Conservation (phyloP, 2,888 invertebrate genomes). For the Pharmacophagus antenor region DNA sequence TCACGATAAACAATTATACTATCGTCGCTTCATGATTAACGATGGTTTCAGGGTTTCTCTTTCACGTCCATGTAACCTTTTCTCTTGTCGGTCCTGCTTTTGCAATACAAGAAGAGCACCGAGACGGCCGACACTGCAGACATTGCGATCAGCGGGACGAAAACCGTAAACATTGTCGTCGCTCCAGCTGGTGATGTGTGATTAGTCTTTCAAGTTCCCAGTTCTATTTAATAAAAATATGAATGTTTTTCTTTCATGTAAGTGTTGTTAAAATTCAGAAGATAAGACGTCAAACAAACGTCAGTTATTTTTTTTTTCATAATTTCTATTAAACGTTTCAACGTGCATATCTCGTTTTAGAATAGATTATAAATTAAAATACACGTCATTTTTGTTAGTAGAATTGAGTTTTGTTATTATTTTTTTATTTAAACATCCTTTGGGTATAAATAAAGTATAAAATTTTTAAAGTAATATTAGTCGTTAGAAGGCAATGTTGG, state of each 20-base stretch:
- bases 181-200: neutral
- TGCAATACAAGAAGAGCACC: conserved; percentile 63
- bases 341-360: too few relatives aligned
- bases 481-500: too few relatives aligned
- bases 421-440: too few relatives aligned
- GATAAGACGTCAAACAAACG: neutral
- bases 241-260: neutral
- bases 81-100: conserved; percentile 48
- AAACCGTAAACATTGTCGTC: conserved; percentile 45
- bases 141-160: conserved; percentile 62
- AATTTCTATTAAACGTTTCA: too few relatives aligned
- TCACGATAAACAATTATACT: conserved; percentile 18
- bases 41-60: conserved; percentile 55
- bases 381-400: too few relatives aligned
- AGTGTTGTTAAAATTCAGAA: conserved; percentile 3
- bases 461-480: too few relatives aligned
- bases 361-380: neutral
- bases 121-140: conserved; percentile 63
- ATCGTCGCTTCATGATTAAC: conserved; percentile 4
- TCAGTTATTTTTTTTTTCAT: neutral
- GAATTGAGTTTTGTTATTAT: too few relatives aligned
- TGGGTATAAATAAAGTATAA: too few relatives aligned
- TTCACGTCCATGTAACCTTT: conserved; percentile 69
- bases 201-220: neutral
- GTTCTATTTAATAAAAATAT: neutral